Evolutionary conservation across 2,888 invertebrate genomes (phyloP).

Genomic region (Diaphora mendica): DNA sequence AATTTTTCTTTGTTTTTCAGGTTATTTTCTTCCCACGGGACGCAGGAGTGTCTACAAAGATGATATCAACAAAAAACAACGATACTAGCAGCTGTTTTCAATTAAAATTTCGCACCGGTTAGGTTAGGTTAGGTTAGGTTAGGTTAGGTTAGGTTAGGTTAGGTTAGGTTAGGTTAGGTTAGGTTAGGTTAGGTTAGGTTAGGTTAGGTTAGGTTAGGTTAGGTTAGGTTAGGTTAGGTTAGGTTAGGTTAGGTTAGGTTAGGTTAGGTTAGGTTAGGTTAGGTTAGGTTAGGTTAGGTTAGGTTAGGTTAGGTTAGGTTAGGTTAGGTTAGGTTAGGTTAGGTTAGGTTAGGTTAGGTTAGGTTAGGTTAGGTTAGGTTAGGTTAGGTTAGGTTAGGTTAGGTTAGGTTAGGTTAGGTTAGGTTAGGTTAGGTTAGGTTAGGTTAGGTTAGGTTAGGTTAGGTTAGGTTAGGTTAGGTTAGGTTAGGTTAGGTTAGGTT

Average conservation of each 20-base stretch:
- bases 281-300: constrained; percentile 22
- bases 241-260: constrained; percentile 23
- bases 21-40: no score
- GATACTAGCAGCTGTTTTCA: no score
- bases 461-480: constrained; percentile 26
- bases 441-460: constrained; percentile 24
- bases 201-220: constrained; percentile 18
- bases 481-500: constrained; percentile 26
- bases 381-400: constrained; percentile 14
- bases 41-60: no score
- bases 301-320: constrained; percentile 23
- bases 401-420: constrained; percentile 22
- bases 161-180: constrained; percentile 19
- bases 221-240: constrained; percentile 19
- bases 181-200: constrained; percentile 18
- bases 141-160: constrained; percentile 21
- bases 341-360: constrained; percentile 13
- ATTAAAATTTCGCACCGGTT: no score
- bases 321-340: constrained; percentile 23
- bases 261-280: constrained; percentile 23
- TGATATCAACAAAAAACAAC: no score
- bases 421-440: constrained; percentile 23
- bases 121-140: constrained; percentile 11
- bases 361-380: constrained; percentile 12
- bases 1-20: no score